Conservation (phyloP, 2,113 vertebrate species). For the Poeciliopsis prolifica region DNA sequence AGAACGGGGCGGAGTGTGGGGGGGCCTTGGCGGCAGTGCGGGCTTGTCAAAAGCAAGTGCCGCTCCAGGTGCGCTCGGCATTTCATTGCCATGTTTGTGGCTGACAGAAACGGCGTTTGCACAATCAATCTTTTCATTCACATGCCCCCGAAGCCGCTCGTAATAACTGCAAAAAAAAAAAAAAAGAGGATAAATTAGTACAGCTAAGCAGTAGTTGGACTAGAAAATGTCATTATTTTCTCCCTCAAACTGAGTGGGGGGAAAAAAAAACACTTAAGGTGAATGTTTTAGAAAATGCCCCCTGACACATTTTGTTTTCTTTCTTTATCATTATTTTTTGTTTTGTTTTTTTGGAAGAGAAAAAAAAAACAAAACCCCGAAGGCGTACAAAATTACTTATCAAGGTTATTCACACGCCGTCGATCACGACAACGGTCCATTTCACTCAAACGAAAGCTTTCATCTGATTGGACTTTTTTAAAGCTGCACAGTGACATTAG, state of each 20-base stretch:
- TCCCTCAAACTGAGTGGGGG: conserved; percentile 3
- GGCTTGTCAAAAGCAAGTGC: conserved; percentile 68
- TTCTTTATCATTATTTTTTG: conserved; percentile 14
- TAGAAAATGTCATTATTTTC: conserved; percentile 65
- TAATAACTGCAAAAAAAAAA: conserved; percentile 54
- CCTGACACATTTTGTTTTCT: conserved; percentile 52
- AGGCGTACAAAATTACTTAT: background rate
- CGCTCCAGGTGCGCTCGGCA: conserved; percentile 71
- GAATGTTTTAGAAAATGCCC: conserved; percentile 58
- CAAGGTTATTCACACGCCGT: conserved; percentile 5
- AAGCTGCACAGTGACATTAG: background rate
- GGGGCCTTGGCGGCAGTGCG: conserved; percentile 45
- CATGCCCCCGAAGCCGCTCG: conserved; percentile 68
- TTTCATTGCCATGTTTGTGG: conserved; percentile 75
- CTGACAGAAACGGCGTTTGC: conserved; percentile 73
- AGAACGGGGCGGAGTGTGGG: background rate
- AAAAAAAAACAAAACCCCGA: conserved; percentile 1
- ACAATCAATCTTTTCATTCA: conserved; percentile 77
- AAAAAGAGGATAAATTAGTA: conserved; percentile 60
- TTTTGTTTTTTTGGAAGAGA: conserved; percentile 10
- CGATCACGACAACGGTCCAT: background rate
- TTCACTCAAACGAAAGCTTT: background rate
- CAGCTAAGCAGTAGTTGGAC: conserved; percentile 63
- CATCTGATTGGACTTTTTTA: background rate
- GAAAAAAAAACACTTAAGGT: conserved; percentile 33